Evolutionary conservation across 2,113 vertebrate species (phyloP).

Genomic region (Irena cyanogastra): DNA sequence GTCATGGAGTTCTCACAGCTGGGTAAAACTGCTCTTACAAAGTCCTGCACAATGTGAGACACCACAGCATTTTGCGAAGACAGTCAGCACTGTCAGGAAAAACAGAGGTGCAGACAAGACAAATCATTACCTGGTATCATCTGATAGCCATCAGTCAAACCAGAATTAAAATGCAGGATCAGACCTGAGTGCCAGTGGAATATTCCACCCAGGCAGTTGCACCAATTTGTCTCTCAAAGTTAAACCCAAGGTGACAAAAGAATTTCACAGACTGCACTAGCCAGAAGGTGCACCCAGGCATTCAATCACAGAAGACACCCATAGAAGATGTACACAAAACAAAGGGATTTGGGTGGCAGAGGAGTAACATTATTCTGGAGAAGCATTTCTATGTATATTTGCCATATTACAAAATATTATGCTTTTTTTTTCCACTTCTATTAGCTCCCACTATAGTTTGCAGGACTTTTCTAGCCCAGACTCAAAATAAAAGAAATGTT

Average conservation of each 20-base stretch:
- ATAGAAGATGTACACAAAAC: rapidly evolving
- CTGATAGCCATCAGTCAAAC: not conserved
- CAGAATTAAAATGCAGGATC: not conserved
- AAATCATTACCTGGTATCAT: not conserved
- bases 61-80: not conserved
- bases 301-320: not conserved
- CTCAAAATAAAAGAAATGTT: not conserved
- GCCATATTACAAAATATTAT: not conserved
- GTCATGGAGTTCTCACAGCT: not conserved
- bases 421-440: not conserved
- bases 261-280: not conserved
- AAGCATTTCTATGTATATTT: not conserved
- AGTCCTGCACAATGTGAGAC: not conserved
- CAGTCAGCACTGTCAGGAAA: not conserved
- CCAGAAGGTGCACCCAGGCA: not conserved
- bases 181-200: not conserved
- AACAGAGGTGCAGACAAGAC: not conserved
- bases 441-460: not conserved
- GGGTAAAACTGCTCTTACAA: not conserved
- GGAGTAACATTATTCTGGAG: not conserved
- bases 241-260: not conserved
- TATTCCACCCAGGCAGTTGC: not conserved
- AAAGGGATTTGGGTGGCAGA: not conserved
- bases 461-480: not conserved
- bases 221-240: not conserved